Evolutionary conservation across 2,113 vertebrate genomes (phyloP), one percentile per base, ranked within the genome.

Genomic region (Suncus etruscus): DNA sequence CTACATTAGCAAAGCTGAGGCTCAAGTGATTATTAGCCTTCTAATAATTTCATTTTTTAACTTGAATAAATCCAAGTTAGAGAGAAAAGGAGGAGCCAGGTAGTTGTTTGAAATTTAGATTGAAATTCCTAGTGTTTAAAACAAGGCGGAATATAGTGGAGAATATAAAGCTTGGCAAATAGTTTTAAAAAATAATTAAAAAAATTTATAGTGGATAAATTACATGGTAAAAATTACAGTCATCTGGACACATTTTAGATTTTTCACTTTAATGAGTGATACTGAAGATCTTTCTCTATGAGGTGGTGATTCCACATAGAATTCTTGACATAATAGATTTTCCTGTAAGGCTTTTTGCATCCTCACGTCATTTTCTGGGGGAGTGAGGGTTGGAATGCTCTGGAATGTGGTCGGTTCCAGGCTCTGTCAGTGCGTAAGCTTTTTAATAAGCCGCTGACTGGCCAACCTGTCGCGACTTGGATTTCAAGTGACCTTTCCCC

Each of bases 191-290:
- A 70, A 75, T 51, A 47, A 90, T 86, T 85, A 74, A 1, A 48
- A 48, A 16, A 87, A 76, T 88, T 83, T 6, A 83, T 51, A 80
- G n/a, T 65, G 66, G 16, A 24, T 87, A 27, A 78, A 32, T 85
- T 84, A 80, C 63, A 74, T n/a, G n/a, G n/a, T n/a, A n/a, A n/a
- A n/a, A n/a, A n/a, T n/a, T 84, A 80, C 63, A 74, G 84, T 58
- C 66, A 8, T 83, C n/a, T 78, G 51, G 54, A 87, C 61, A 65
- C 45, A 18, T 63, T 82, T 85, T 74, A 74, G 29, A 16, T 58
- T 91, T 39, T 83, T 93, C 87, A 51, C 83, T 94, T 92, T 86
- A 81, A 51, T 61, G 29, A 63, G 29, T 91, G 76, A 80, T 80
- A 95, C 91, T 89, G 11, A 61, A 70, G 92, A 85, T 83, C 22